Evolutionary conservation across 2,113 vertebrate species (phyloP), one percentile per base, ranked within the genome.

Genomic region (Dipodomys ordii): DNA sequence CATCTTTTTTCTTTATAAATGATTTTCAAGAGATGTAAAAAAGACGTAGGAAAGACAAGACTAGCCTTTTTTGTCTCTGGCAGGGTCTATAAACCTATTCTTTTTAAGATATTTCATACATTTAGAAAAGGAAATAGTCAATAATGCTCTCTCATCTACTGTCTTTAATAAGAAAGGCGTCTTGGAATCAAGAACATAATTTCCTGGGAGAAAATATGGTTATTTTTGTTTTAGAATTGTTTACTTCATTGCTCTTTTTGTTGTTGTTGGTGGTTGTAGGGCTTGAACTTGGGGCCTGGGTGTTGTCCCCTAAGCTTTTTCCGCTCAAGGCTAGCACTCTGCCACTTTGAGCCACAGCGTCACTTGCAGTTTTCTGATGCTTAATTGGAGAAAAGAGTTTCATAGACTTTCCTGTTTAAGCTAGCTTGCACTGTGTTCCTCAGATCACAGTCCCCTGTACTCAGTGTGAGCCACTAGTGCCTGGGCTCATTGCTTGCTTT

Each of bases 131-230:
- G 60, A 81, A 46, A 64, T 3, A 76, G 71, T 6, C 13, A 53
- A 18, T 46, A 76, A 30, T 39, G 74, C 80, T 83, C 35, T 76
- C 32, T 88, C 32, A 79, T 44, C 22, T 35, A 44, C 23, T 84
- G 2, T 81, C 62, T 81, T 90, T 13, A 65, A 44, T 82, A 80
- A 71, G 67, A 76, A 76, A 76, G 11, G 72, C 32, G 12, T 83
- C 49, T 32, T 35, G 15, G 65, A 78, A 83, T 82, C 22, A 81
- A 68, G 69, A 53, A 92, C 86, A 72, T 9, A 78, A 30, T 81
- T 87, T 73, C 32, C 12, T 72, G 53, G 39, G 32, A 78, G 85
- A 84, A 95, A 91, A 89, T 23, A 83, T 62, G 46, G 64, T 10
- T 76, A 4, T 32, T 13, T 27, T 53, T 72, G 35, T 77, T 92